Conservation (phyloP, 2,797 vertebrate genomes). For the Gallinago nigripennis region DNA sequence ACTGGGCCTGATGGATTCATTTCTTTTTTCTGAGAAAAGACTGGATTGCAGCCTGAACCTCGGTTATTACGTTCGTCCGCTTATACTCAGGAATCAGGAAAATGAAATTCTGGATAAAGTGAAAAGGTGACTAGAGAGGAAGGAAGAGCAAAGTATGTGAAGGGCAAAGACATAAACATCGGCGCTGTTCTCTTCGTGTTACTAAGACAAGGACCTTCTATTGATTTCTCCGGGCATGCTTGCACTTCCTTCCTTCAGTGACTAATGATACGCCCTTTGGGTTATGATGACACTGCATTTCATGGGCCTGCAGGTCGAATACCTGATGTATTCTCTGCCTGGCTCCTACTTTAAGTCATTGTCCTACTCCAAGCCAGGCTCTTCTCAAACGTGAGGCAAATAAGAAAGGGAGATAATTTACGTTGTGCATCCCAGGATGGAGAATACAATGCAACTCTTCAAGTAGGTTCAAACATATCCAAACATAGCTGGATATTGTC, state of each 20-base stretch:
- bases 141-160: slow-evolving; percentile 72
- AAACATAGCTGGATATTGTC: not conserved
- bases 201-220: slow-evolving; percentile 79
- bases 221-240: slow-evolving; percentile 79
- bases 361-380: slow-evolving; percentile 35
- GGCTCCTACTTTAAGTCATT: slow-evolving; percentile 61
- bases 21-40: not conserved
- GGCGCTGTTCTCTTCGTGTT: slow-evolving; percentile 66
- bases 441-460: not conserved
- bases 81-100: slow-evolving; percentile 37
- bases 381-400: slow-evolving; percentile 35
- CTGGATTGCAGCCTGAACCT: not conserved
- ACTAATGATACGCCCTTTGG: slow-evolving; percentile 77
- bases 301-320: slow-evolving; percentile 70
- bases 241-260: slow-evolving; percentile 78
- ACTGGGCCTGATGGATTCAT: not conserved
- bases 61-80: accelerated
- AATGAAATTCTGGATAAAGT: slow-evolving; percentile 67
- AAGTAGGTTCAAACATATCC: not conserved
- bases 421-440: accelerated
- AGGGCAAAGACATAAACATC: slow-evolving; percentile 80
- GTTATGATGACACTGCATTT: slow-evolving; percentile 82
- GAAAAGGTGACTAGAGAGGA: slow-evolving; percentile 65
- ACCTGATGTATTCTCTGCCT: slow-evolving; percentile 75
- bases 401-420: slow-evolving; percentile 40